phyloP scores from a whole-genome alignment of 1,140 invertebrate species.

The Hormaphis cornu region DNA sequence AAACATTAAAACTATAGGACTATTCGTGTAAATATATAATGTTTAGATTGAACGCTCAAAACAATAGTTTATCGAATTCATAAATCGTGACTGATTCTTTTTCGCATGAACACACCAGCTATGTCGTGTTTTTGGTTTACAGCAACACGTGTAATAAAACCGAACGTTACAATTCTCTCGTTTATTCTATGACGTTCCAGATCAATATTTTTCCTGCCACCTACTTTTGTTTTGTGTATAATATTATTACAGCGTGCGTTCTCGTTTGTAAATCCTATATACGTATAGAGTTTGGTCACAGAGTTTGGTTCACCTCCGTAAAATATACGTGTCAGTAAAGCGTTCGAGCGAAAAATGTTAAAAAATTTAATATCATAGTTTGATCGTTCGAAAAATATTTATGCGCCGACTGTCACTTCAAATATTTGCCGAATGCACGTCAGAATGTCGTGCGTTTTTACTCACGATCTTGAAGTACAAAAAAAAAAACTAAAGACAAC shows the following conservation, averaged over 20 bases:
- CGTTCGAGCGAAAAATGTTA: neutral
- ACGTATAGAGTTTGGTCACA: neutral
- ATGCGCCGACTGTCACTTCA: neutral
- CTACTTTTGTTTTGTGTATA: too few species aligned
- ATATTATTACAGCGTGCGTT: neutral
- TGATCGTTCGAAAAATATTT: neutral
- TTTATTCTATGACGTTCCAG: too few species aligned
- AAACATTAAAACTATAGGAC: too few species aligned
- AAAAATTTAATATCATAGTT: neutral
- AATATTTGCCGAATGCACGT: neutral
- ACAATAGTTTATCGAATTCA: neutral
- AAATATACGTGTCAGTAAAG: neutral
- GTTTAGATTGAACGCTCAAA: too few species aligned
- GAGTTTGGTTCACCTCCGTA: neutral
- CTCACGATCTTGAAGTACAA: neutral
- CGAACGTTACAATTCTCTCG: neutral
- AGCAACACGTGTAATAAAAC: too few species aligned
- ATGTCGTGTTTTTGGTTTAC: too few species aligned
- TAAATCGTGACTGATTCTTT: neutral
- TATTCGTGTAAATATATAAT: too few species aligned
- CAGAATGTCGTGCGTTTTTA: neutral
- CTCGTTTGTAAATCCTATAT: neutral
- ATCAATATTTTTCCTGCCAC: too few species aligned
- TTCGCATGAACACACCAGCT: neutral
- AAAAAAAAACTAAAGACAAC: too few species aligned